Evolutionary conservation across 2,797 vertebrate genomes (phyloP).

Genomic region (Paedocypris micromegethes): DNA sequence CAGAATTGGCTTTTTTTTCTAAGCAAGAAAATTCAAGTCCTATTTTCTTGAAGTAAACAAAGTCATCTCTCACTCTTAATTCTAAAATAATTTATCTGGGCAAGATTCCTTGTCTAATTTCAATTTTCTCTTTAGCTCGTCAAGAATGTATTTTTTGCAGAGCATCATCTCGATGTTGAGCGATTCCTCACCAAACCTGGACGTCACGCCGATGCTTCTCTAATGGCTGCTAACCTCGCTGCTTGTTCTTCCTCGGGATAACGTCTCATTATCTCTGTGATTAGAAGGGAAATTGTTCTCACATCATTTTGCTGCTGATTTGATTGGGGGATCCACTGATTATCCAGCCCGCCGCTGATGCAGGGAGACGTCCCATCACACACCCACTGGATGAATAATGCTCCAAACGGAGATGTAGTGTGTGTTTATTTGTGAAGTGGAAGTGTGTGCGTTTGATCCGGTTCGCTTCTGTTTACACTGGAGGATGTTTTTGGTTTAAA

Average conservation of each 20-base stretch:
- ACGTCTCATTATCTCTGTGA: slow-evolving; percentile 55
- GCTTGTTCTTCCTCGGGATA: slow-evolving; percentile 12
- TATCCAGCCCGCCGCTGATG: slow-evolving; percentile 14
- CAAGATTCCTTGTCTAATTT: no score
- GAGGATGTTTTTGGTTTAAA: slow-evolving; percentile 23
- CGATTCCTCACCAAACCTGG: no score
- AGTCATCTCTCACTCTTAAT: no score
- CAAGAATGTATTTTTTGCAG: no score
- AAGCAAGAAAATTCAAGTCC: no score
- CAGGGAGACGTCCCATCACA: slow-evolving; percentile 10
- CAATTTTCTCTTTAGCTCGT: no score
- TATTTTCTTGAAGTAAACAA: no score
- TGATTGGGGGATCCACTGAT: slow-evolving; percentile 45
- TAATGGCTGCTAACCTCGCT: background rate
- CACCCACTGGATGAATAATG: slow-evolving; percentile 1
- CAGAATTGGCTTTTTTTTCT: no score
- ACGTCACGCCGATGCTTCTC: no score
- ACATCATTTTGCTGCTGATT: slow-evolving; percentile 50
- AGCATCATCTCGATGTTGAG: no score
- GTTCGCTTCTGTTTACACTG: slow-evolving; percentile 30
- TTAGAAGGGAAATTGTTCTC: slow-evolving; percentile 56
- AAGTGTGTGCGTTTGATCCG: slow-evolving; percentile 18
- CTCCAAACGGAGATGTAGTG: slow-evolving; percentile 1
- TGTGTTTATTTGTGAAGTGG: slow-evolving; percentile 18
- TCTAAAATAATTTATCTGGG: no score